Evolutionary conservation across 2,888 invertebrate genomes (phyloP), one percentile per base, ranked within the genome.

Genomic region (Cancer borealis): DNA sequence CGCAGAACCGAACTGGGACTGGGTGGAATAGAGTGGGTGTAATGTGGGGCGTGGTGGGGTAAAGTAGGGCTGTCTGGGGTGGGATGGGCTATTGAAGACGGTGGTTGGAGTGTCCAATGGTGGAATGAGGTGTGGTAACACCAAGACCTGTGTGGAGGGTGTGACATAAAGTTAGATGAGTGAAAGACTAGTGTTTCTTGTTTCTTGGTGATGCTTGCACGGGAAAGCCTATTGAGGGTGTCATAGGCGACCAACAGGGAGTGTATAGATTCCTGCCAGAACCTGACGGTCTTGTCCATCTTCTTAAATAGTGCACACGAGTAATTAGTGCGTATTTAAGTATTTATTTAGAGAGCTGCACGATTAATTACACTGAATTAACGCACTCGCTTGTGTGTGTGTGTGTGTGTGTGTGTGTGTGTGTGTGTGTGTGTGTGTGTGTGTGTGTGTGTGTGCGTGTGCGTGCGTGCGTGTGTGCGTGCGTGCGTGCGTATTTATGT

Each of bases 391-490:
- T 1, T 4, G 17, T 60, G 60, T 60, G 60, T 60, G 60, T 60
- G 60, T 60, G 60, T 60, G 60, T 60, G 60, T 60, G 60, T 60
- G 60, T 60, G 84, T 84, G 84, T 84, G 84, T 84, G 84, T 84
- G 84, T 4, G 84, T 84, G 84, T 84, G 3, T 84, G 84, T 84
- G 84, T 84, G 84, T 84, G 5, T 84, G 84, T 84, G 84, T 84
- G 5, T 84, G 84, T 84, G 84, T 84, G 84, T 84, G 21, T 84
- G 5, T 84, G 84, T 84, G 84, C 10, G 49, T 49, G 49, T 49
- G 49, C n/a, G n/a, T n/a, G n/a, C n/a, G n/a, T n/a, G n/a, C n/a
- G n/a, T n/a, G n/a, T n/a, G n/a, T n/a, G n/a, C n/a, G n/a, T n/a
- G n/a, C n/a, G n/a, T n/a, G n/a, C n/a, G n/a, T n/a, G n/a, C n/a